Conservation (phyloP, 2,888 invertebrate genomes). For the Orchesellides sinensis region DNA sequence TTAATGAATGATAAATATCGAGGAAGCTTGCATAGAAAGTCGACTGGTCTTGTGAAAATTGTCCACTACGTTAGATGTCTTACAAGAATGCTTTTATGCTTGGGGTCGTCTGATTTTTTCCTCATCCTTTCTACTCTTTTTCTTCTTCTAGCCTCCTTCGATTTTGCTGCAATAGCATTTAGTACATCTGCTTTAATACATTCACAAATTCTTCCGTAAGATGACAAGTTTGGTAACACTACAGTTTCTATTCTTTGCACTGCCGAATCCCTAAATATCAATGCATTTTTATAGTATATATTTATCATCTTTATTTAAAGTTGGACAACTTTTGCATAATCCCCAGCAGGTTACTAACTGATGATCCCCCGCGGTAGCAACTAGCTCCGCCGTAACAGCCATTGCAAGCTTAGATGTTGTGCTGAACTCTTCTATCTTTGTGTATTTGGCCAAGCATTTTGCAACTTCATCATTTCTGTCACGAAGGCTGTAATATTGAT, state of each 20-base stretch:
- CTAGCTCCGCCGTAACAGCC: slow-evolving; percentile 49
- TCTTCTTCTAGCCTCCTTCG: slow-evolving; percentile 26
- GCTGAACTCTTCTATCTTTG: slow-evolving; percentile 55
- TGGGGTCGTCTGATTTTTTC: slow-evolving; percentile 26
- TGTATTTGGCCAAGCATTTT: slow-evolving; percentile 53
- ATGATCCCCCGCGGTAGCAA: slow-evolving; percentile 61
- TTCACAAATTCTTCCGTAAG: slow-evolving; percentile 60
- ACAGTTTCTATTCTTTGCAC: slow-evolving; percentile 56
- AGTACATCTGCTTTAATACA: slow-evolving; percentile 54
- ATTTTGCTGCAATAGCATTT: slow-evolving; percentile 36
- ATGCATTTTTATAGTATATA: background rate
- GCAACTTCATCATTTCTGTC: slow-evolving; percentile 65
- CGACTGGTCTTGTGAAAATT: background rate
- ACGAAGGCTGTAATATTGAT: slow-evolving; percentile 41
- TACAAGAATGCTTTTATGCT: slow-evolving; percentile 39
- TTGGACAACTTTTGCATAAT: background rate
- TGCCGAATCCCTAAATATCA: slow-evolving; percentile 48
- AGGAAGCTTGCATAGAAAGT: background rate
- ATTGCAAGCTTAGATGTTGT: slow-evolving; percentile 64
- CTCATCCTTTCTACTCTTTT: slow-evolving; percentile 6
- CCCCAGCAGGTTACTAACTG: slow-evolving; percentile 18
- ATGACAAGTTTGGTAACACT: slow-evolving; percentile 46
- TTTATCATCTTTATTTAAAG: no score
- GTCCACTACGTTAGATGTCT: no score
- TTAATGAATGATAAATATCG: background rate